These are phyloP conservation scores for Fringilla coelebs DNA, from an alignment of 2,797 vertebrate species.

Conservation along the genomic window DNA sequence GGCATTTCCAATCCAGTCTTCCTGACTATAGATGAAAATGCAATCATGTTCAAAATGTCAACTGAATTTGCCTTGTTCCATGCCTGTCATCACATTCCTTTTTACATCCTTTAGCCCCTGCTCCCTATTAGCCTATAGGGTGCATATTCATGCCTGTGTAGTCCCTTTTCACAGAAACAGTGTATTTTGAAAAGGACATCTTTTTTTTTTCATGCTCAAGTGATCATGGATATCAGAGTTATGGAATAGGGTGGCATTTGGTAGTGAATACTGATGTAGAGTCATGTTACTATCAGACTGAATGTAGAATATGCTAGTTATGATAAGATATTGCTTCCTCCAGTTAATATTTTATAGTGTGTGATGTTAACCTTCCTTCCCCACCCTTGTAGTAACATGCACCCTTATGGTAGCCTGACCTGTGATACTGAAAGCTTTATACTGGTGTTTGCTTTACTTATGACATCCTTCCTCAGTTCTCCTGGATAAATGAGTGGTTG, in stretches of 20 bases:
- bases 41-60: background rate
- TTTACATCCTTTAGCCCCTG: background rate
- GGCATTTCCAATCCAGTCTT: background rate
- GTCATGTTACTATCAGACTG: background rate
- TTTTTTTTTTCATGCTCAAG: background rate
- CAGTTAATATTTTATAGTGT: background rate
- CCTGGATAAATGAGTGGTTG: background rate
- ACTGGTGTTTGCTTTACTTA: background rate
- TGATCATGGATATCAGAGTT: background rate
- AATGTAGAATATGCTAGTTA: background rate
- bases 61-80: background rate
- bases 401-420: background rate
- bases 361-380: background rate
- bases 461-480: background rate
- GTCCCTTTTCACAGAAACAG: background rate
- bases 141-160: background rate
- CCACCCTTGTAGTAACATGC: background rate
- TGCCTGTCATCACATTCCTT: background rate
- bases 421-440: background rate
- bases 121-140: background rate
- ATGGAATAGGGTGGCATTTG: background rate
- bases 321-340: background rate
- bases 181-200: background rate
- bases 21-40: background rate
- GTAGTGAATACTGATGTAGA: background rate